Base-by-base conservation (phyloP, 2,797 vertebrate genomes). In the Chrysocyon brachyurus region DNA sequence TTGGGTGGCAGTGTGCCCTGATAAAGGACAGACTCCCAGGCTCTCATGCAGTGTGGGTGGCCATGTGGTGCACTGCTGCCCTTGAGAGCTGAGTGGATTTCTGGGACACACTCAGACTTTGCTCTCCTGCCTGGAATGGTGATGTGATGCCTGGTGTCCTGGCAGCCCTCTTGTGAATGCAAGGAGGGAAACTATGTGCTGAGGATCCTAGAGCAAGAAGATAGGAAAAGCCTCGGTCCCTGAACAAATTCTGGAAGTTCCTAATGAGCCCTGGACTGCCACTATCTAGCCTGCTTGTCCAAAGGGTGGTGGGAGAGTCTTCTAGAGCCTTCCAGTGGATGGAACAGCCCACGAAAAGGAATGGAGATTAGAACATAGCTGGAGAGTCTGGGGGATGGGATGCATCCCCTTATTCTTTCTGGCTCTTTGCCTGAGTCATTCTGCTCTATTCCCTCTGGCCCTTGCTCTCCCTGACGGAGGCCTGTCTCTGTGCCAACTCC, bases 1-100 rank as follows among this genome's bases (percentile, higher is more conserved):
- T 26, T 4, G 12, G 49, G 16, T 11, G 0, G 3, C 17, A 56
- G 10, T 16, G 6, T 0, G 49, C 17, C 17, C 16, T 0, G 17
- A 22, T 79, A 68, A 68, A 56, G 28, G 4, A 54, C 46, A 31
- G 24, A 31, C 26, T 11, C 24, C 63, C 33, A 40, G 24, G 57
- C 16, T 40, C n/a, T 1, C 73, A 28, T 54, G n/a, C 46, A 28
- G 5, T 66, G 64, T 28, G 11, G 16, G 59, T 36, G 61, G n/a
- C 24, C 87, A 3, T 4, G 24, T 28, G 24, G 36, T 59, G 33
- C 24, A 56, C 49, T 15, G 49, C 61, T 66, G n/a, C 49, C 75
- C 75, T 15, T 66, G 61, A 68, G n/a, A 16, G 24, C 24, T 22
- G 24, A 24, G 75, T 7, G 17, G 7, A 56, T 40, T 31, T 54